A percentile compares a stretch with the other conserved stretches of the same genome.
Conservation (phyloP, 2,888 invertebrate genomes). For the Kuschelorhynchus macadamiae region DNA sequence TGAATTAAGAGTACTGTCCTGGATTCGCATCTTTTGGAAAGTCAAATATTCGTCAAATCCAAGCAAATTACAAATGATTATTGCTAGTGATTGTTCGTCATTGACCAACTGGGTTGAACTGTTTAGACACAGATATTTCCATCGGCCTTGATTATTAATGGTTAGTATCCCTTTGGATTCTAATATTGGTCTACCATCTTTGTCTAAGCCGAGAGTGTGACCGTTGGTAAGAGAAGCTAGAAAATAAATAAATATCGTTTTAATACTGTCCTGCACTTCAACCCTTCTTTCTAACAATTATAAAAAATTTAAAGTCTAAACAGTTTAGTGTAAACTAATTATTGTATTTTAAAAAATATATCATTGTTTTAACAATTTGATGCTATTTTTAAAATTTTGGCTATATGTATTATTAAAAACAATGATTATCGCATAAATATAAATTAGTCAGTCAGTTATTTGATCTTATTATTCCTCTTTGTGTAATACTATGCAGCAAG, state of each 20-base stretch:
- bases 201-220: slow-evolving; percentile 72
- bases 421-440: no score
- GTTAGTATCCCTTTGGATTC: slow-evolving; percentile 75
- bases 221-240: slow-evolving; percentile 80
- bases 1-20: slow-evolving; percentile 46
- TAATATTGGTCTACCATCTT: slow-evolving; percentile 73
- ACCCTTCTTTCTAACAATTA: no score
- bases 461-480: no score
- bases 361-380: neutral
- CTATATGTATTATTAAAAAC: no score
- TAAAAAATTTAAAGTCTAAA: no score
- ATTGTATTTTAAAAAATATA: no score
- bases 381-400: neutral
- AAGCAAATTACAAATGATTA: slow-evolving; percentile 76
- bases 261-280: no score
- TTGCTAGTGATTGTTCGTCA: slow-evolving; percentile 70
- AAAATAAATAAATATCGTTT: slow-evolving; percentile 48
- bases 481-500: no score
- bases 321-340: no score
- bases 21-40: slow-evolving; percentile 55
- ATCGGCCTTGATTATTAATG: slow-evolving; percentile 73
- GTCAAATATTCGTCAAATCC: slow-evolving; percentile 73
- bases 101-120: slow-evolving; percentile 71
- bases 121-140: slow-evolving; percentile 79
- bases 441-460: no score